phyloP scores from a whole-genome alignment of 2,113 vertebrate species.

The Panthera tigris region DNA sequence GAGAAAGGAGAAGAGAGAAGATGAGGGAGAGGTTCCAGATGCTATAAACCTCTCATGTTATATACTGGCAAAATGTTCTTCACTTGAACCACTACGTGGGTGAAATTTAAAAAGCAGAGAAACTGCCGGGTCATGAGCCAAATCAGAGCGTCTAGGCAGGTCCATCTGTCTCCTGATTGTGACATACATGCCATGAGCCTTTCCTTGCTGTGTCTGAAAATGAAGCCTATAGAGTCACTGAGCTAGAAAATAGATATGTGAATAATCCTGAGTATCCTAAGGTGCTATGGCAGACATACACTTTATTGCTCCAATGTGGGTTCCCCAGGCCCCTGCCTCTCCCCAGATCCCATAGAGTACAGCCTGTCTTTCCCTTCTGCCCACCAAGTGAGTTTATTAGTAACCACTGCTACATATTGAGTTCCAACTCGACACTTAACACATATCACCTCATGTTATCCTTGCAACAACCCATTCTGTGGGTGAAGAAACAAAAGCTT shows the following conservation, averaged over 20 bases:
- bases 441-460: background rate
- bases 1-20: background rate
- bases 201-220: background rate
- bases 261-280: background rate
- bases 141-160: background rate
- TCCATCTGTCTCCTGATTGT: background rate
- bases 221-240: background rate
- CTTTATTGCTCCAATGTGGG: background rate
- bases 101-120: background rate
- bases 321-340: background rate
- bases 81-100: too few relatives aligned
- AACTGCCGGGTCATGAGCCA: background rate
- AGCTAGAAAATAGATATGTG: background rate
- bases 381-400: background rate
- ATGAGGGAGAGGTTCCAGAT: background rate
- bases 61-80: background rate
- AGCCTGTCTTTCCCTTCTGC: background rate
- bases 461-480: background rate
- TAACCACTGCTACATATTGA: accelerated
- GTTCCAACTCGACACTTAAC: background rate
- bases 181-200: accelerated
- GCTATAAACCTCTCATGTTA: too few relatives aligned
- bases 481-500: background rate
- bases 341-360: background rate
- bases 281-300: background rate